Percentiles rank a stretch among this genome's conserved stretches.
Conservation (phyloP, 37 sponge, comb jelly and placozoan genomes). For the Cladorhizidae sp. region DNA sequence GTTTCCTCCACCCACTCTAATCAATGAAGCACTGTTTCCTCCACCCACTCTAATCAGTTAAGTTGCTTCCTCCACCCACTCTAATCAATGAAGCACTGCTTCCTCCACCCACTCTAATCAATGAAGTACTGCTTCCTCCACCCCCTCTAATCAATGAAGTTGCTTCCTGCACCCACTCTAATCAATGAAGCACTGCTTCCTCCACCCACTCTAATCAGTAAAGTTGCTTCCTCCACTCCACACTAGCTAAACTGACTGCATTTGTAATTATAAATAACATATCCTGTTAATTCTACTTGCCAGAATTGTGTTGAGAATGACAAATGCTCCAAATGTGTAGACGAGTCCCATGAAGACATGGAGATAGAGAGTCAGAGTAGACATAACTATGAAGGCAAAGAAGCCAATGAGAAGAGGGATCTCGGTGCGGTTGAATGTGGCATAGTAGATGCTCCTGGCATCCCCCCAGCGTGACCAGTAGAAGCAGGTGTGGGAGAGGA, state of each 20-base stretch:
- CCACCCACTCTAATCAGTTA: no score
- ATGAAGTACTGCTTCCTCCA: no score
- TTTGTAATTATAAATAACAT: background rate
- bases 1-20: no score
- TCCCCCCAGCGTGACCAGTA: conserved; percentile 80
- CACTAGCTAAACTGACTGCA: background rate
- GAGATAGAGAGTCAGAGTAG: conserved; percentile 48
- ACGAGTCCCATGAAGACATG: conserved; percentile 63
- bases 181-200: no score
- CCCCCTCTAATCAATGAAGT: no score
- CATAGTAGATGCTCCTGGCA: conserved; percentile 65
- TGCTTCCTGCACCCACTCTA: background rate
- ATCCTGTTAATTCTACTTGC: no score
- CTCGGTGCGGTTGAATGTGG: conserved; percentile 74
- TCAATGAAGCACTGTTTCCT: no score
- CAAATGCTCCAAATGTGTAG: conserved; percentile 57
- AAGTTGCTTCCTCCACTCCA: background rate
- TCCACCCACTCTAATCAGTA: no score
- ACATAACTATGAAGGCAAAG: conserved; percentile 50
- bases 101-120: no score
- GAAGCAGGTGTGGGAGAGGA: conserved; percentile 70
- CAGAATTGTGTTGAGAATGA: conserved; percentile 54
- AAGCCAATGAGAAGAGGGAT: conserved; percentile 63
- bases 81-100: no score
- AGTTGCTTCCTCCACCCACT: no score